Evolutionary conservation across 2,888 invertebrate species (phyloP).

Genomic region (Scaptomyza reducta): DNA sequence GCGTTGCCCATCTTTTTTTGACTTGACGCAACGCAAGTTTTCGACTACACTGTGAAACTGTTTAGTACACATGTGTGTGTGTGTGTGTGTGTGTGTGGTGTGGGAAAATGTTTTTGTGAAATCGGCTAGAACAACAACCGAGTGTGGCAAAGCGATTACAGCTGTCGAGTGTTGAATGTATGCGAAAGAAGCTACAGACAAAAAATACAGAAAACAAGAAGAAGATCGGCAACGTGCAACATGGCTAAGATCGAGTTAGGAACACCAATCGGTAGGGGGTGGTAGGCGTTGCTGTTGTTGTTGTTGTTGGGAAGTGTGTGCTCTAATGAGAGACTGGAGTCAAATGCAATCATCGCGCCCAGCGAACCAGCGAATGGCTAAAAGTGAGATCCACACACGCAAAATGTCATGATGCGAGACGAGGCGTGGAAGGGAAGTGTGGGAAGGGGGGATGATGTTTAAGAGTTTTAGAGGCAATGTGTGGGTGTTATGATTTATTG

Average conservation of each 20-base stretch:
- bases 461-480: slow-evolving; percentile 31
- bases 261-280: neutral
- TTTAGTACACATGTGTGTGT: slow-evolving; percentile 6
- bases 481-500: slow-evolving; percentile 78
- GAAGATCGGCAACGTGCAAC: slow-evolving; percentile 27
- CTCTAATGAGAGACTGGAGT: slow-evolving; percentile 53
- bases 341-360: slow-evolving; percentile 55
- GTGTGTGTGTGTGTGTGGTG: slow-evolving; percentile 42
- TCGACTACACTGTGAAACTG: slow-evolving; percentile 25
- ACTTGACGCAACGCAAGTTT: slow-evolving; percentile 20
- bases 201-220: slow-evolving; percentile 19
- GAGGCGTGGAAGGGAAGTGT: neutral
- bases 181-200: slow-evolving; percentile 35
- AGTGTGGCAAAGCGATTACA: slow-evolving; percentile 52
- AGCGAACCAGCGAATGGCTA: neutral
- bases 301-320: slow-evolving; percentile 15
- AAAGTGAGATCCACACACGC: slow-evolving; percentile 44
- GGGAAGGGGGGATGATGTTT: neutral
- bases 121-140: slow-evolving; percentile 30
- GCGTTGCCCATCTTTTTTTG: slow-evolving; percentile 62
- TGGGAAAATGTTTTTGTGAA: slow-evolving; percentile 66
- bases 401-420: slow-evolving; percentile 36
- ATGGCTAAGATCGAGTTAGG: slow-evolving; percentile 9
- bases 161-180: slow-evolving; percentile 60
- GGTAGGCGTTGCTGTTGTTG: neutral